phyloP scores from a whole-genome alignment of 2,113 vertebrate genomes.

The Pipra filicauda region DNA sequence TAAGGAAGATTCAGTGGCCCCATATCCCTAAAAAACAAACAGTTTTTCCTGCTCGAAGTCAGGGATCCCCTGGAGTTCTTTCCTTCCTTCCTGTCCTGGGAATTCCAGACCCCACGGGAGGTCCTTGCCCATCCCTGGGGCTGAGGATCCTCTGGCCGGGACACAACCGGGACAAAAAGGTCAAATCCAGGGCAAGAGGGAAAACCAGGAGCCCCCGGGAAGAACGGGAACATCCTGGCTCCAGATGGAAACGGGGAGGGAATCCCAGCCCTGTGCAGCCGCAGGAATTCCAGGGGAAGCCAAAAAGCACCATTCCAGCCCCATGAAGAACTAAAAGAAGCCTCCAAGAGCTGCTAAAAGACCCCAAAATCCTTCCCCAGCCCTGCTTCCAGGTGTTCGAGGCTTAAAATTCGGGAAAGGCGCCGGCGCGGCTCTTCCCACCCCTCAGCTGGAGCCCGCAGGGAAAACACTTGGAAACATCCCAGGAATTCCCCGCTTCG shows the following conservation, averaged over 20 bases:
- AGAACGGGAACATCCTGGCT: fast-evolving
- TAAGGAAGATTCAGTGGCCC: no score
- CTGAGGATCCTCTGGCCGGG: not conserved
- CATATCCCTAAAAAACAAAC: not conserved
- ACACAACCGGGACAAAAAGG: not conserved
- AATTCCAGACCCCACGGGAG: not conserved
- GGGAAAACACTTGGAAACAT: not conserved
- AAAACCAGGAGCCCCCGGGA: not conserved
- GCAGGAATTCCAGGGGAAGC: not conserved
- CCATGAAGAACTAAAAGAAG: not conserved
- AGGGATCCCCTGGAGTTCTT: not conserved
- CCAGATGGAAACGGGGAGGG: not conserved
- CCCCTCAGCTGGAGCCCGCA: not conserved
- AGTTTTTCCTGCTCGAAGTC: not conserved
- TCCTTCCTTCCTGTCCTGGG: not conserved
- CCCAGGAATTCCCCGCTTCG: not conserved
- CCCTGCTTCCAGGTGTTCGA: not conserved
- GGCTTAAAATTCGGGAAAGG: not conserved
- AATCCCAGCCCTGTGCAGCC: not conserved
- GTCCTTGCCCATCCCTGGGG: not conserved
- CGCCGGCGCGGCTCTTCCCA: not conserved
- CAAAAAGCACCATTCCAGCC: not conserved
- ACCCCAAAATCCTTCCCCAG: not conserved
- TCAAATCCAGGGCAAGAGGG: not conserved
- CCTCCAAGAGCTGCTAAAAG: not conserved